These are phyloP conservation scores for Heliocidaris erythrogramma DNA, from an alignment of 35 echinoderm and acorn worm species.

Conservation along the genomic window DNA sequence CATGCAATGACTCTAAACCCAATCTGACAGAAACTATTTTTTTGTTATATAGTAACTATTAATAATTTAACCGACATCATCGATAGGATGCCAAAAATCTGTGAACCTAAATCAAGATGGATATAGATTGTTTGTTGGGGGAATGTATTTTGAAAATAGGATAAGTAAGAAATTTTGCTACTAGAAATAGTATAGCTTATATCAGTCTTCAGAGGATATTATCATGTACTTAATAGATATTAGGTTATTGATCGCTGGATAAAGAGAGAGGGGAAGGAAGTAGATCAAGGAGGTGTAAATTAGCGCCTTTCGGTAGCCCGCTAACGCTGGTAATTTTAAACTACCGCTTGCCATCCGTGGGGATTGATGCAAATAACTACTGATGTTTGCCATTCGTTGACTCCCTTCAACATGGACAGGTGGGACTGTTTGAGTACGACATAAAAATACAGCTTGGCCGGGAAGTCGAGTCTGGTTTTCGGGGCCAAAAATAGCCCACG, in stretches of 20 bases:
- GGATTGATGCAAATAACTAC: neutral
- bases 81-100: too few relatives aligned
- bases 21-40: too few relatives aligned
- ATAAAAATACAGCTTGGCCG: conserved; percentile 27
- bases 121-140: neutral
- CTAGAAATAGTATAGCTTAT: neutral
- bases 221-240: neutral
- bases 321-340: conserved; percentile 40
- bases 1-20: too few relatives aligned
- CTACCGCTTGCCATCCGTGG: conserved; percentile 39
- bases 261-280: neutral
- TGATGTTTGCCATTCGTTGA: neutral
- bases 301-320: neutral
- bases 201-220: neutral
- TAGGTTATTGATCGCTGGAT: neutral
- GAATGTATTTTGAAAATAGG: neutral
- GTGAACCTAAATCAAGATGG: too few relatives aligned
- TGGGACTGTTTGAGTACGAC: neutral
- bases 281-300: neutral
- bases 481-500: conserved; percentile 20
- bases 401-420: neutral
- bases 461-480: conserved; percentile 27
- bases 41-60: too few relatives aligned
- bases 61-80: too few relatives aligned
- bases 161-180: neutral